Evolutionary conservation across 2,797 vertebrate genomes (phyloP).

Genomic region (Sylvilagus floridanus): DNA sequence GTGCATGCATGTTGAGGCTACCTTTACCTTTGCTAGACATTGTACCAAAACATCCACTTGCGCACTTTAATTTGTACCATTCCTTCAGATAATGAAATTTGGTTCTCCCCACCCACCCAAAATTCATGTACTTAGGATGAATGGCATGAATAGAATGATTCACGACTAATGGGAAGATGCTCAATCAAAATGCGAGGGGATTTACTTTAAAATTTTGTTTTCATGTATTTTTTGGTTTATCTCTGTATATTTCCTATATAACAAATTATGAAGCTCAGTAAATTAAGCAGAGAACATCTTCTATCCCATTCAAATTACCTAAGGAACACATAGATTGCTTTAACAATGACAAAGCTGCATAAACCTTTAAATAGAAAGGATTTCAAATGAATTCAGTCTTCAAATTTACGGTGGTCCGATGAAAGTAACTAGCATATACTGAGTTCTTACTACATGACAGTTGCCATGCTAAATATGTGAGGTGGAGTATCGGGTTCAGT

Average conservation of each 20-base stretch:
- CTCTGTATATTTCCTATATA: background rate
- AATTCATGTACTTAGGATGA: too few species aligned
- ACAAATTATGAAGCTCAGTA: background rate
- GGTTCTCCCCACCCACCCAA: too few species aligned
- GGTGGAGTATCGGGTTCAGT: background rate
- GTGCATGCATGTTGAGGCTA: too few species aligned
- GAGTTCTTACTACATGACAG: background rate
- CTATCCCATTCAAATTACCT: constrained; percentile 4
- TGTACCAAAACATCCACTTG: too few species aligned
- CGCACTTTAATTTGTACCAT: too few species aligned
- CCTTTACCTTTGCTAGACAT: too few species aligned
- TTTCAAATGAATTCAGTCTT: background rate
- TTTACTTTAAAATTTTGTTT: constrained; percentile 25
- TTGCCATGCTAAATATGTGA: too few species aligned
- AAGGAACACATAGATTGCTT: background rate
- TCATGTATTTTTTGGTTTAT: constrained; percentile 38
- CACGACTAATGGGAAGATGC: background rate
- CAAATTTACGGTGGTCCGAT: background rate
- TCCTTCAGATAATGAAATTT: too few species aligned
- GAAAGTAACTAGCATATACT: background rate
- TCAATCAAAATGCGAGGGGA: background rate
- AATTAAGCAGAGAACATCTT: background rate
- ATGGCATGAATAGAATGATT: constrained; percentile 4
- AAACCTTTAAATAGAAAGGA: constrained; percentile 1
- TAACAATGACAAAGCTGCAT: background rate